Evolutionary conservation across 2,113 vertebrate genomes (phyloP), one percentile per base, ranked within the genome.

Genomic region (Nesoenas mayeri): DNA sequence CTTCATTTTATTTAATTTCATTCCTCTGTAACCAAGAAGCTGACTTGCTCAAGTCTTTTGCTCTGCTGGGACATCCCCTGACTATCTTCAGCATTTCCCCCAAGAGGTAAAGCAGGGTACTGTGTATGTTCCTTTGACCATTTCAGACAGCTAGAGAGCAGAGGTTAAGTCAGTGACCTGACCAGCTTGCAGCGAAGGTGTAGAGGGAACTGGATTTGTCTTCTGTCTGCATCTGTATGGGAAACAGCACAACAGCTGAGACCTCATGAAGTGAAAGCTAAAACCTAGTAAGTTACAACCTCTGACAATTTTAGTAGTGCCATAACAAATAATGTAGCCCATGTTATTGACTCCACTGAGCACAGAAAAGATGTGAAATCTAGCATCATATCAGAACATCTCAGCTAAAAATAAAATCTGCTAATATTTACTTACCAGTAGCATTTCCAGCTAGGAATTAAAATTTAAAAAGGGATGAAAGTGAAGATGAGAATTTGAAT

Each of bases 381-480:
- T 25, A 79, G 7, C 16, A 51, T 65, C 11, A 3, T 51, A 81
- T 28, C 4, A 15, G 32, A 93, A 44, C 4, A 89, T 36, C 15
- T 78, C 36, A 88, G 34, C 24, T 74, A 62, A 89, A 94, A 78
- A 50, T 58, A 66, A 88, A 73, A n/a, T 51, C 78, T 80, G 2
- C 6, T 81, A 87, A n/a, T 81, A 67, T 67, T 75, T 87, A 34
- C 36, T 89, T 82, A 31, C 6, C 15, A 36, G 31, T 19, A 69
- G 44, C 36, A 95, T 87, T 95, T 94, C 40, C 72, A 94, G 15
- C 19, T 65, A 75, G 31, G 65, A 92, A 94, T 72, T 61, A 58
- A 85, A 91, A 82, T 79, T 62, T 84, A 78, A 51, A 60, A 29
- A 44, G 15, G 4, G 13, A 75, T 93, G 64, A 87, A 90, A 86